Evolutionary conservation across 2,888 invertebrate species (phyloP).

Genomic region (Drosophila demipolita): DNA sequence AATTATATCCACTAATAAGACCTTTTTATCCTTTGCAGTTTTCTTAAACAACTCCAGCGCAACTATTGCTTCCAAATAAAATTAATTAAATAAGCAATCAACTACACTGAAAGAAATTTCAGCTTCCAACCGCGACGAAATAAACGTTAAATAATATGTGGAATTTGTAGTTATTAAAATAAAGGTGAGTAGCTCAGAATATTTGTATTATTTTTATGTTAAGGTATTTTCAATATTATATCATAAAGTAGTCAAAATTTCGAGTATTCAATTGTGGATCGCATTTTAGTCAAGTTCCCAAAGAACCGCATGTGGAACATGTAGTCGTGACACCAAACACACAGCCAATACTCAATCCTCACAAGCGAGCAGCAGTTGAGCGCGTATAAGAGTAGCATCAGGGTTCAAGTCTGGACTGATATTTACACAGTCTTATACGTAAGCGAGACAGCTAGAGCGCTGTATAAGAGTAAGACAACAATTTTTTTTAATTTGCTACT

Average conservation of each 20-base stretch:
- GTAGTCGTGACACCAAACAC: slow-evolving; percentile 31
- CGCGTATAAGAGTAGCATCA: slow-evolving; percentile 14
- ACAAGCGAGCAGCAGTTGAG: slow-evolving; percentile 3
- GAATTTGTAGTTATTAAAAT: slow-evolving; percentile 21
- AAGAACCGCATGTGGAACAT: slow-evolving; percentile 20
- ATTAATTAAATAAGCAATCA: slow-evolving; percentile 31
- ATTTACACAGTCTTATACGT: neutral
- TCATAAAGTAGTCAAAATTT: neutral
- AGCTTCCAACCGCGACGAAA: slow-evolving; percentile 39
- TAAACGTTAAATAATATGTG: slow-evolving; percentile 32
- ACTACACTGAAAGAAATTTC: slow-evolving; percentile 29
- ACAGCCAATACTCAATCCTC: slow-evolving; percentile 6
- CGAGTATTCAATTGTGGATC: slow-evolving; percentile 22
- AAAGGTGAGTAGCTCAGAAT: slow-evolving; percentile 27
- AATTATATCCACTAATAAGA: neutral
- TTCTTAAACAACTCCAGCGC: slow-evolving; percentile 33
- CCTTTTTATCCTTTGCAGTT: slow-evolving; percentile 35
- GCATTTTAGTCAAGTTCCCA: slow-evolving; percentile 22
- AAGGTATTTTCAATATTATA: neutral
- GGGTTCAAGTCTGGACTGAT: slow-evolving; percentile 45
- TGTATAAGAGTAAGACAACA: neutral
- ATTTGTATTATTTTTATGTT: neutral
- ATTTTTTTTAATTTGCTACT: neutral
- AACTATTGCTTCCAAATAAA: slow-evolving; percentile 67
- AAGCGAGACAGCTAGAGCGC: neutral